phyloP scores from a whole-genome alignment of 2,888 invertebrate genomes.

The Nowickia ferox region DNA sequence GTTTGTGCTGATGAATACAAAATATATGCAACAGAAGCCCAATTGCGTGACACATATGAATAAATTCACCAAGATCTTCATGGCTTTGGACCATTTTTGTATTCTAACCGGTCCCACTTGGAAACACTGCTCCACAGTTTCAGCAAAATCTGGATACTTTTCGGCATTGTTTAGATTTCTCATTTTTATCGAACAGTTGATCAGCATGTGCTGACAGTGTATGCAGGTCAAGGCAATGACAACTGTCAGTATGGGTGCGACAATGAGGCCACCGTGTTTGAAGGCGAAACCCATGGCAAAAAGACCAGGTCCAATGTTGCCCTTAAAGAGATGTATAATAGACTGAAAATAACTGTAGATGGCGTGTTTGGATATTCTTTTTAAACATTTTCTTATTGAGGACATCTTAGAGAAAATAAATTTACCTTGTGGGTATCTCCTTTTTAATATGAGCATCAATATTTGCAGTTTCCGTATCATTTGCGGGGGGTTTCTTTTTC shows the following conservation, averaged over 20 bases:
- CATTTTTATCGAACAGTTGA: conserved; percentile 89
- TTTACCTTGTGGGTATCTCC: conserved; percentile 69
- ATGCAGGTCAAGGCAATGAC: conserved; percentile 93
- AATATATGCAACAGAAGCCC: conserved; percentile 98
- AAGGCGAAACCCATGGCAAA: conserved; percentile 98
- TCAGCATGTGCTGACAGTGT: conserved; percentile 96
- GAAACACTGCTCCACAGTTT: conserved; percentile 92
- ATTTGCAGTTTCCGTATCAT: conserved; percentile 58
- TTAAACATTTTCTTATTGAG: not conserved
- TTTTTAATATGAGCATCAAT: conserved; percentile 59
- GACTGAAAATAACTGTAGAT: conserved; percentile 90
- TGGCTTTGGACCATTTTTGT: conserved; percentile 86
- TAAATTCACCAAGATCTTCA: conserved; percentile 90
- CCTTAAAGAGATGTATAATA: conserved; percentile 95
- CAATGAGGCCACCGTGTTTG: conserved; percentile 93
- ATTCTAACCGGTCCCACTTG: conserved; percentile 88
- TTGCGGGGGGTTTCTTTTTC: conserved; percentile 52
- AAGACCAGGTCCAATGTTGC: conserved; percentile 97
- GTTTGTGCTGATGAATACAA: conserved; percentile 96
- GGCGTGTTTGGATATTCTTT: conserved; percentile 34
- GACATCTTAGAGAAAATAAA: conserved; percentile 12
- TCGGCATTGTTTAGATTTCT: conserved; percentile 85
- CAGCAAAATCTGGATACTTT: conserved; percentile 89
- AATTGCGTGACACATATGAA: conserved; percentile 98
- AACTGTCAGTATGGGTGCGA: conserved; percentile 90